Evolutionary conservation across 1,140 invertebrate species (phyloP).

Genomic region (Diuraphis noxia): DNA sequence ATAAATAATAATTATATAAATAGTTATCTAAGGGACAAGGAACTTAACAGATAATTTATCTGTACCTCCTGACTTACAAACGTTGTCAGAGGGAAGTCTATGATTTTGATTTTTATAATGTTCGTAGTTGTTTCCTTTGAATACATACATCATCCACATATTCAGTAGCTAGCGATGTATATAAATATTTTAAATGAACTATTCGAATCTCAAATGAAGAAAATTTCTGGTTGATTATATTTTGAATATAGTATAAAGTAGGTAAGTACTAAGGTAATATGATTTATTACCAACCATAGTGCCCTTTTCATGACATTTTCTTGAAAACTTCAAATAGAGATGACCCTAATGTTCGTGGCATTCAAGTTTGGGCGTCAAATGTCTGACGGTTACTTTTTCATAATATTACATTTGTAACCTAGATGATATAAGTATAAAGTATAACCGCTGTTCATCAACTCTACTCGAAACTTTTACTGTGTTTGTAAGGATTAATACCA

Average conservation of each 20-base stretch:
- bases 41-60: background rate
- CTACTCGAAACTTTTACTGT: background rate
- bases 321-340: constrained; percentile 17
- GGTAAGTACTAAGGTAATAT: background rate
- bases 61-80: background rate
- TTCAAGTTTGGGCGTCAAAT: constrained; percentile 1
- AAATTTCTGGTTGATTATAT: background rate
- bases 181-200: background rate
- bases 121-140: background rate
- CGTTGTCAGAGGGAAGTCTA: too few species aligned
- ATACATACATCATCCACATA: background rate
- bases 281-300: constrained; percentile 33
- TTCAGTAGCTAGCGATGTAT: background rate
- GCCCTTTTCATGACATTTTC: constrained; percentile 44
- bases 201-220: background rate
- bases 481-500: background rate
- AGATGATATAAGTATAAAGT: background rate
- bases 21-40: background rate
- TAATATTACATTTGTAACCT: background rate
- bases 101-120: background rate
- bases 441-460: background rate
- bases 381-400: constrained; percentile 1
- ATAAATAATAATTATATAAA: background rate
- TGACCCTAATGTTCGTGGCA: constrained; percentile 24
- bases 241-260: background rate